These are phyloP conservation scores for Norana najaformis DNA, from an alignment of 2,888 invertebrate species.

Conservation along the genomic window DNA sequence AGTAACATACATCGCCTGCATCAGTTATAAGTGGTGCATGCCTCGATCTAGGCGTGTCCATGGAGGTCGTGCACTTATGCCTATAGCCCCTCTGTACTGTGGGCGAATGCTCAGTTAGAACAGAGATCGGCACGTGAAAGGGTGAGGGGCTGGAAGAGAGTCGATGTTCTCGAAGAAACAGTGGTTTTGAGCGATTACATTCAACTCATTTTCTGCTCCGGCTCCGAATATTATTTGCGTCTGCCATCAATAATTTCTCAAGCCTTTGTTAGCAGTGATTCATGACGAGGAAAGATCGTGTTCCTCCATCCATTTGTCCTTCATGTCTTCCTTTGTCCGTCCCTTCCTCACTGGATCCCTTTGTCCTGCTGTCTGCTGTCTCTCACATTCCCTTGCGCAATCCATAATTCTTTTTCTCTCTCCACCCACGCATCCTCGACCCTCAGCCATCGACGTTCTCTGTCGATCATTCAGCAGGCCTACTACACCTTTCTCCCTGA, in stretches of 20 bases:
- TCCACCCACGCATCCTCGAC: too few relatives aligned
- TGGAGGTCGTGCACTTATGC: background rate
- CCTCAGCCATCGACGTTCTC: too few relatives aligned
- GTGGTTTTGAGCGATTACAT: background rate
- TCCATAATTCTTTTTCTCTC: background rate
- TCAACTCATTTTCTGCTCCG: background rate
- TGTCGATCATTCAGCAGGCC: background rate
- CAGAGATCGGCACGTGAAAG: too few relatives aligned
- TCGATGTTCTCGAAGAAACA: background rate
- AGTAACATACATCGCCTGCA: too few relatives aligned
- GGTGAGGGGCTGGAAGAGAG: background rate
- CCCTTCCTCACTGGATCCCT: background rate
- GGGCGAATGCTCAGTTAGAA: background rate
- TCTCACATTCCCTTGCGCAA: background rate
- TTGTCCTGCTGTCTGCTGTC: background rate
- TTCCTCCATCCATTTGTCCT: background rate
- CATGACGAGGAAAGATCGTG: background rate
- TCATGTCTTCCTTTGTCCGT: background rate
- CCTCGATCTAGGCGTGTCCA: background rate
- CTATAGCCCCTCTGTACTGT: background rate
- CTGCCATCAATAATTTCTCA: background rate
- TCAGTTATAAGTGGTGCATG: background rate
- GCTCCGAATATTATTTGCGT: background rate
- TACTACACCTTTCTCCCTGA: background rate
- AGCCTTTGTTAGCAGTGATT: background rate